phyloP scores from a whole-genome alignment of 2,113 vertebrate genomes.

The Ictidomys tridecemlineatus region DNA sequence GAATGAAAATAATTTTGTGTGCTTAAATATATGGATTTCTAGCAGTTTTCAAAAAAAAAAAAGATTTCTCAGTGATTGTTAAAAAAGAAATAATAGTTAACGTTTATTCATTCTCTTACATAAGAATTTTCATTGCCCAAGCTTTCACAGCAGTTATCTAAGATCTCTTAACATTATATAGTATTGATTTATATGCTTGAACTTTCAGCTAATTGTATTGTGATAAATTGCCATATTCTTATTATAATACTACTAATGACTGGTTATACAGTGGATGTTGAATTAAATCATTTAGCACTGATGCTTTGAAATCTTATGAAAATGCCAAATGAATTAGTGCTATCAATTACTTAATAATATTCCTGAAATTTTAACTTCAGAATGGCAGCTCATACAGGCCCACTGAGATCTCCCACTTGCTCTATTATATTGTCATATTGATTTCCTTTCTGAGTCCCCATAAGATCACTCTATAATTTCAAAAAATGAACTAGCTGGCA shows the following conservation, averaged over 20 bases:
- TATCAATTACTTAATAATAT: constrained; percentile 74
- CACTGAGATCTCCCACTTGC: background rate
- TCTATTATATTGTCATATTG: background rate
- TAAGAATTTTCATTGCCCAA: constrained; percentile 21
- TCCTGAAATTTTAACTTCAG: constrained; percentile 59
- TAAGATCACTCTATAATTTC: background rate
- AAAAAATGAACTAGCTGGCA: background rate
- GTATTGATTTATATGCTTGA: constrained; percentile 73
- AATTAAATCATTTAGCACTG: constrained; percentile 79
- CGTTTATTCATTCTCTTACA: constrained; percentile 45
- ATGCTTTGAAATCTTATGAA: constrained; percentile 81
- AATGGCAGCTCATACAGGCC: constrained; percentile 49
- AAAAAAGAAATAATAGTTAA: background rate
- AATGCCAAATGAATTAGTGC: constrained; percentile 77
- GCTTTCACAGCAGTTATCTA: constrained; percentile 30
- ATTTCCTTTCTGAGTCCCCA: background rate
- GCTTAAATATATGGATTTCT: background rate
- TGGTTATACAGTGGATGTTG: constrained; percentile 71
- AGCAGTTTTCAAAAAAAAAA: background rate
- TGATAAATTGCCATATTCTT: constrained; percentile 81
- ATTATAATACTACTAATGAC: constrained; percentile 72
- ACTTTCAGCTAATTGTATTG: constrained; percentile 78
- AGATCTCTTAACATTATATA: constrained; percentile 62
- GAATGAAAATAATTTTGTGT: background rate
- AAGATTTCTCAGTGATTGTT: background rate